Percentiles rank a stretch among this genome's conserved stretches.
Conservation (phyloP, 2,797 vertebrate genomes). For the Scyliorhinus canicula region DNA sequence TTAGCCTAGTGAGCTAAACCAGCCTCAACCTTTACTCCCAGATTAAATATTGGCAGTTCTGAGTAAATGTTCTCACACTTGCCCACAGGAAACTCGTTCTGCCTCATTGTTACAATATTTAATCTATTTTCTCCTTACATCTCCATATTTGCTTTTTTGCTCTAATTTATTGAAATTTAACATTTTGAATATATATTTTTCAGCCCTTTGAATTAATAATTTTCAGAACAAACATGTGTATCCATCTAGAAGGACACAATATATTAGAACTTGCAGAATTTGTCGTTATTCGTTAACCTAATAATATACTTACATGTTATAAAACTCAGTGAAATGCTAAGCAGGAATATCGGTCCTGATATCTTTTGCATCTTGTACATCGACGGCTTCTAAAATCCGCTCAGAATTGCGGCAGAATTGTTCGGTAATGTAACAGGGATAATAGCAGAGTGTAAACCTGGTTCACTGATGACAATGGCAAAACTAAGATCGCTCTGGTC, state of each 20-base stretch:
- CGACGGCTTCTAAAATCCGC: not conserved
- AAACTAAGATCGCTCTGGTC: not conserved
- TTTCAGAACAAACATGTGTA: not conserved
- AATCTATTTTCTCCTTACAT: not conserved
- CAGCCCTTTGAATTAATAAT: not conserved
- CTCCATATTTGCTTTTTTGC: not conserved
- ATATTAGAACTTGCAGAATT: too few species aligned
- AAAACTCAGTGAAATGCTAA: not conserved
- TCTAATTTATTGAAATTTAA: not conserved
- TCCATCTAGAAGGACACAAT: not conserved
- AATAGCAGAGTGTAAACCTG: too few species aligned
- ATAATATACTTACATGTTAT: not conserved
- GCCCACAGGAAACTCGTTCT: not conserved
- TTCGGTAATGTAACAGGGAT: too few species aligned
- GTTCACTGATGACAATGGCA: not conserved
- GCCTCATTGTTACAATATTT: not conserved
- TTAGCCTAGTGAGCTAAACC: too few species aligned
- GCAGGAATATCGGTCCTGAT: not conserved
- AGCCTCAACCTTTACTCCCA: too few species aligned
- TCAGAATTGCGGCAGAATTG: not conserved
- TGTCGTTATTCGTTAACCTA: not conserved
- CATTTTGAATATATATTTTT: not conserved
- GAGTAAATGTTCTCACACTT: too few species aligned
- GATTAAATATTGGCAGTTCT: not conserved
- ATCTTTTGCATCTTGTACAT: not conserved